Evolutionary conservation across 2,797 vertebrate species (phyloP), one percentile per base, ranked within the genome.

Genomic region (Halcyon badia): DNA sequence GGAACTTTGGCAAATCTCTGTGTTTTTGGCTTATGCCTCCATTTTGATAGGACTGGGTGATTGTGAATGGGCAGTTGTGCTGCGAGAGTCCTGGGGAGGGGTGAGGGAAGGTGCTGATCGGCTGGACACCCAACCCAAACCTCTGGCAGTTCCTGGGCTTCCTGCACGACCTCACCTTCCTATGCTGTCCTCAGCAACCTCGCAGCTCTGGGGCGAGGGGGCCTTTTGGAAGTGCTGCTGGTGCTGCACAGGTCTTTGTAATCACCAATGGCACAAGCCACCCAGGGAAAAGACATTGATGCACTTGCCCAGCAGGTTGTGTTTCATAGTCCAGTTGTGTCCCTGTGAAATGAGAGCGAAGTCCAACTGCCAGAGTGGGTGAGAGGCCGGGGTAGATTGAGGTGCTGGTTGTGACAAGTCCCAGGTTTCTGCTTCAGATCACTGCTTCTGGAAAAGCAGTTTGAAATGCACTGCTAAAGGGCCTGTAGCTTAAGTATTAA

Each of bases 381-480:
- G 58, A 89, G 54, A 2, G 2, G 57, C 61, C 1, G 1, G 5
- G 19, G 30, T 18, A 52, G 46, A 51, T 18, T 18, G 0, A 0
- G 22, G 28, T 52, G 20, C 22, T 62, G 51, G 12, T 7, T 52
- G 41, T 33, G 44, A 54, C 26, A 62, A 35, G 17, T 39, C 58
- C 10, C 31, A 15, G n/a, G 17, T 54, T 69, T 95, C 49, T 75
- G 14, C n/a, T 75, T 84, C 2, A 3, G 19, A 44, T 41, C 11
- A 7, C 15, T 39, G 42, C 12, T 64, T 87, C 65, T 39, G 54
- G 64, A 89, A 76, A 89, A 83, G 51, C 24, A 54, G 41, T 49
- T 84, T 64, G 81, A 87, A 92, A 65, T 10, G 15, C 17, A 13
- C 46, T 42, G 49, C 48, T 64, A 11, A 64, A 64, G 49, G 5